Percentiles rank a stretch among this genome's conserved stretches.
These are phyloP conservation scores for Mobula birostris DNA, from an alignment of 2,113 vertebrate species.

Conservation along the genomic window DNA sequence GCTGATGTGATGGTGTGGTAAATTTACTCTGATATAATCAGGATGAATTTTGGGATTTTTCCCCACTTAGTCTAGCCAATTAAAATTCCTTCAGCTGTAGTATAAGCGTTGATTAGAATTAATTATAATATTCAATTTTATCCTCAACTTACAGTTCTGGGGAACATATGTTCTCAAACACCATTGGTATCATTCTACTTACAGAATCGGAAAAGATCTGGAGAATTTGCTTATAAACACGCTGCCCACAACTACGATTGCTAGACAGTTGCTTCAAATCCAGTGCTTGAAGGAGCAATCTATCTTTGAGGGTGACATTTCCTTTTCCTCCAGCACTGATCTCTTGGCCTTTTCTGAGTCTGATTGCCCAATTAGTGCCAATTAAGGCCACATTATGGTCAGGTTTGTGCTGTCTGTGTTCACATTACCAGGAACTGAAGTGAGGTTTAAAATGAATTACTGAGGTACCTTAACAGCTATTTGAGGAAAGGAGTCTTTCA, in stretches of 20 bases:
- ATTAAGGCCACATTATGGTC: constrained; percentile 27
- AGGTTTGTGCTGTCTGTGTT: neutral
- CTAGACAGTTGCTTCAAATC: neutral
- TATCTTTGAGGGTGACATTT: constrained; percentile 28
- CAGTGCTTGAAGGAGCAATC: constrained; percentile 7
- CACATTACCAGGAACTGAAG: constrained; percentile 4
- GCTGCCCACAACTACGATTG: neutral
- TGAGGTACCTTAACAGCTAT: neutral
- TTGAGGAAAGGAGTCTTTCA: constrained; percentile 9
- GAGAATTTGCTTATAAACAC: neutral
- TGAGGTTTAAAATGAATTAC: constrained; percentile 29
- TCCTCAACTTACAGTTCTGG: neutral
- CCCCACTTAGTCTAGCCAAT: neutral
- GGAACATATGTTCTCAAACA: neutral
- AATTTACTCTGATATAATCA: too few relatives aligned
- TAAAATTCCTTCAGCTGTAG: neutral
- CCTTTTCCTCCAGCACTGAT: neutral
- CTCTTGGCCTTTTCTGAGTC: neutral
- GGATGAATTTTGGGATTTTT: neutral
- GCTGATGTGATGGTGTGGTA: too few relatives aligned
- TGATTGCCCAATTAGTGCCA: constrained; percentile 34
- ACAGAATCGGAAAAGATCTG: neutral
- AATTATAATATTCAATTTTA: neutral
- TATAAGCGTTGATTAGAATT: neutral
- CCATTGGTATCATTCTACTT: neutral